phyloP scores from a whole-genome alignment of 2,797 vertebrate genomes.

The Sarcoramphus papa region DNA sequence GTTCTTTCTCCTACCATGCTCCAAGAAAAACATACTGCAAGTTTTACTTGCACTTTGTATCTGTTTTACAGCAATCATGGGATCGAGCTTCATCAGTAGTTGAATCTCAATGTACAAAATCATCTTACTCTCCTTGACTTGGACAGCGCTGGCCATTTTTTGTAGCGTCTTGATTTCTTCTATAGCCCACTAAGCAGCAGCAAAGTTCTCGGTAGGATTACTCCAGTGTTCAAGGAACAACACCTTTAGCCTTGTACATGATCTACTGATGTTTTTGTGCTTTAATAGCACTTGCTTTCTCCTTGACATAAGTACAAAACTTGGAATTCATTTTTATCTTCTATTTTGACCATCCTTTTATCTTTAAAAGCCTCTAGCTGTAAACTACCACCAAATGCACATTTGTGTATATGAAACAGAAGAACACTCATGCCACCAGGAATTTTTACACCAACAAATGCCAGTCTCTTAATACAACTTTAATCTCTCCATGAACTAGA shows the following conservation, averaged over 20 bases:
- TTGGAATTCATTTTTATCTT: neutral
- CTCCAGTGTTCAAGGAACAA: neutral
- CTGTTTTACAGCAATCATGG: neutral
- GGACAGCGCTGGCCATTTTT: neutral
- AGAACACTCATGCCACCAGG: neutral
- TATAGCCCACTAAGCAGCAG: neutral
- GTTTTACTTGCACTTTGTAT: neutral
- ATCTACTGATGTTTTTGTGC: neutral
- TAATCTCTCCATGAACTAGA: neutral
- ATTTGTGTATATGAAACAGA: neutral
- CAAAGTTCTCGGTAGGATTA: neutral
- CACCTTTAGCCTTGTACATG: neutral
- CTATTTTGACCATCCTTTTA: neutral
- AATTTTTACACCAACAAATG: neutral
- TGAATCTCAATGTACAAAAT: neutral
- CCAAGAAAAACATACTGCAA: slow-evolving; percentile 31
- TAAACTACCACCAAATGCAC: neutral
- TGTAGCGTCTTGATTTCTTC: neutral
- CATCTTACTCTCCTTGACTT: neutral
- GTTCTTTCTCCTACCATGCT: neutral
- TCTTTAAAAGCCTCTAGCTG: neutral
- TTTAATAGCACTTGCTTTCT: neutral
- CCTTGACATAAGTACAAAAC: neutral
- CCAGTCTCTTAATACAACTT: neutral
- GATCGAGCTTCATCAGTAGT: neutral